Evolutionary conservation across 2,113 vertebrate genomes (phyloP), one percentile per base, ranked within the genome.

Genomic region (Ophiodon elongatus): DNA sequence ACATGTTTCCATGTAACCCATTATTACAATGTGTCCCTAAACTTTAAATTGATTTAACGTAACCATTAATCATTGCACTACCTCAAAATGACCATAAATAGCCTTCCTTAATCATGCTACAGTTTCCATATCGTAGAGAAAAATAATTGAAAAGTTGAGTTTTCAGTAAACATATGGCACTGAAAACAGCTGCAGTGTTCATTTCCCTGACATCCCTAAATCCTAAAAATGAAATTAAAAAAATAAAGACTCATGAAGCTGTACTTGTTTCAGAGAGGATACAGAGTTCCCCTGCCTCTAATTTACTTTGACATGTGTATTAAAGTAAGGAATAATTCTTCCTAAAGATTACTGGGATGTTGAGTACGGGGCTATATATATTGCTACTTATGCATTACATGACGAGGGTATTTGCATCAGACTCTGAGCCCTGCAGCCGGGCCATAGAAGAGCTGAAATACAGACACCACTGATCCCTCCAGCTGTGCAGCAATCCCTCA

Each of bases 381-480:
- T 50, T 50, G 47, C 54, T 59, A 21, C 35, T 23, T 59, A 59
- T 41, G 25, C 54, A 43, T 13, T 29, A 13, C 37, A 17, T 57
- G 69, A 56, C 2, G 1, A 54, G 69, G 14, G 52, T 6, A 41
- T 72, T 72, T 71, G 31, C 31, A 29, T 72, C 52, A 70, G 21
- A 41, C 37, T 23, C 5, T 60, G 54, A 60, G 54, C 70, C 15
- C 8, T 57, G n/a, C 8, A 72, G 67, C 45, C 29, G 5, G 23
- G 45, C 27, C 29, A 4, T 7, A 33, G 11, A 50, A n/a, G 21
- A 35, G 31, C n/a, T 39, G 45, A 43, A 74, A 62, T 6, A 64
- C 73, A 73, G 13, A 14, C 47, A 57, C 31, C 21, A 66, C 63
- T 50, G 62, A 67, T 67, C 56, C 29, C 4, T 52, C 62, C 33